phyloP scores from a whole-genome alignment of 2,113 vertebrate species.

The Lathamus discolor region DNA sequence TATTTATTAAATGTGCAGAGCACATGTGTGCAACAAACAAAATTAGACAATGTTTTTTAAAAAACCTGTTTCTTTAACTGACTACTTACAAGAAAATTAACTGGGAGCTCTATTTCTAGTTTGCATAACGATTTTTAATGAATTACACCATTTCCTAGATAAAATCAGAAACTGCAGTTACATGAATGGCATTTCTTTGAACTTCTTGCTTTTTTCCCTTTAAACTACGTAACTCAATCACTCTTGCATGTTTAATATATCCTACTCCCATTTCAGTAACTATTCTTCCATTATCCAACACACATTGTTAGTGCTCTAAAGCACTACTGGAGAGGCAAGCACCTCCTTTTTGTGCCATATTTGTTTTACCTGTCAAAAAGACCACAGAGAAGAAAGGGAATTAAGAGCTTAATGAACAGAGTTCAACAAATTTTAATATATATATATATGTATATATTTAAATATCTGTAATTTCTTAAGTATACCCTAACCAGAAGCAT shows the following conservation, averaged over 20 bases:
- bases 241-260: not conserved
- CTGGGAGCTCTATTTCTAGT: not conserved
- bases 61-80: not conserved
- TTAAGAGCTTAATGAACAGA: not conserved
- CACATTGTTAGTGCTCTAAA: not conserved
- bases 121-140: not conserved
- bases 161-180: slow-evolving; percentile 4
- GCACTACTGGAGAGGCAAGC: not conserved
- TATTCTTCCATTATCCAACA: not conserved
- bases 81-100: not conserved
- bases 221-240: not conserved
- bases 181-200: not conserved
- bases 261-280: not conserved
- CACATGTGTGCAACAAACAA: not conserved
- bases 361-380: not conserved
- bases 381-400: not conserved
- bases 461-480: not conserved
- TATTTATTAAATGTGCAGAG: not conserved
- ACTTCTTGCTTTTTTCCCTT: not conserved
- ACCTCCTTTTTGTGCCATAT: not conserved
- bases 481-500: not conserved
- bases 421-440: not conserved
- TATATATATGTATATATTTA: not conserved
- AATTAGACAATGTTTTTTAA: not conserved
- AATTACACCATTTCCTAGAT: not conserved